Percentiles rank a stretch among this genome's conserved stretches.
phyloP scores from a whole-genome alignment of 2,888 invertebrate species.

The Drosophila pseudotalamancana region DNA sequence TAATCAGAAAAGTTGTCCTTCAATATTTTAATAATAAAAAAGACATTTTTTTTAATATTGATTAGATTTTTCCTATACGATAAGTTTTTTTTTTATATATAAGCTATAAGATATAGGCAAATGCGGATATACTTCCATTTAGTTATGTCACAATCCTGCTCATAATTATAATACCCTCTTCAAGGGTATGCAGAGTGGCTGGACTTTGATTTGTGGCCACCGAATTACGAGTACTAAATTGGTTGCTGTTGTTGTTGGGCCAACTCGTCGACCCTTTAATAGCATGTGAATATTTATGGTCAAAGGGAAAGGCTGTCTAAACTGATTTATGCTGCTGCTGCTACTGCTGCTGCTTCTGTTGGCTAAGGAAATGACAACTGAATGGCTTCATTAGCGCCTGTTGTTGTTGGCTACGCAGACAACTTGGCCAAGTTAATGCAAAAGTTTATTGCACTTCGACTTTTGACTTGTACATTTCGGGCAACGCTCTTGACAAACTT shows the following conservation, averaged over 20 bases:
- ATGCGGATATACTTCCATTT: too few relatives aligned
- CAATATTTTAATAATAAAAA: too few relatives aligned
- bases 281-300: conserved; percentile 65
- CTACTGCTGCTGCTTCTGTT: not conserved
- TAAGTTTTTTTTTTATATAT: too few relatives aligned
- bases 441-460: conserved; percentile 77
- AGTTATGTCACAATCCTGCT: too few relatives aligned
- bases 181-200: not conserved
- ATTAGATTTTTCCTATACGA: too few relatives aligned
- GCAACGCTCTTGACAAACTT: conserved; percentile 40
- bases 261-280: conserved; percentile 15
- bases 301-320: conserved; percentile 40
- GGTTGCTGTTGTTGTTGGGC: not conserved
- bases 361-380: conserved; percentile 73
- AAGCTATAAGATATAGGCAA: too few relatives aligned
- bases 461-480: conserved; percentile 60
- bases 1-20: too few relatives aligned
- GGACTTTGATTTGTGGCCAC: conserved; percentile 49
- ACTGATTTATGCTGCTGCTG: conserved; percentile 65
- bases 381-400: conserved; percentile 73
- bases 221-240: conserved; percentile 8
- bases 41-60: too few relatives aligned
- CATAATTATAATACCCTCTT: not conserved
- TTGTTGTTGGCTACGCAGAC: conserved; percentile 11
- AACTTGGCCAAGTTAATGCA: conserved; percentile 35